A percentile compares a stretch with the other conserved stretches of the same genome.
phyloP scores from a whole-genome alignment of 2,797 vertebrate genomes.

The Semaprochilodus insignis region DNA sequence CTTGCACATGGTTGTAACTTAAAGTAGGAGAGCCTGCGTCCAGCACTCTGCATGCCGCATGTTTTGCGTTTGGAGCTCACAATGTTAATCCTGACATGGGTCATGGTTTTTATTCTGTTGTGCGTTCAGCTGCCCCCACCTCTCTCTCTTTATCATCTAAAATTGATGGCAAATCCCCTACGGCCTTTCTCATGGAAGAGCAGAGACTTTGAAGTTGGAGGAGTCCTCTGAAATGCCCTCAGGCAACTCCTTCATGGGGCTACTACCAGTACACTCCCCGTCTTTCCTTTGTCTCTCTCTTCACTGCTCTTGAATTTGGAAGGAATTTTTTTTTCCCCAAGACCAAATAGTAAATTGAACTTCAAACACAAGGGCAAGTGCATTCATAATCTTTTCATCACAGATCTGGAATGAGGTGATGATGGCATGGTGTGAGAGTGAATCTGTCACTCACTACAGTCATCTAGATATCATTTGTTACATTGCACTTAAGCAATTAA shows the following conservation, averaged over 20 bases:
- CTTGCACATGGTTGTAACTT: background rate
- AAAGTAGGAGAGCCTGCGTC: background rate
- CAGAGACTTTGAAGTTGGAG: constrained; percentile 76
- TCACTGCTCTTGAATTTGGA: constrained; percentile 47
- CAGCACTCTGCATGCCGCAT: constrained; percentile 19
- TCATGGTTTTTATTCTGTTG: constrained; percentile 66
- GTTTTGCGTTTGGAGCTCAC: constrained; percentile 33
- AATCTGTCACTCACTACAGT: too few species aligned
- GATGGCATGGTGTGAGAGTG: background rate
- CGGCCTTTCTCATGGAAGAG: constrained; percentile 69
- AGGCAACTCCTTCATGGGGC: constrained; percentile 70
- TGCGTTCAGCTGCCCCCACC: constrained; percentile 54
- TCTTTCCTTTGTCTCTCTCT: constrained; percentile 34
- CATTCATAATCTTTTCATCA: constrained; percentile 25
- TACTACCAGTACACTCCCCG: constrained; percentile 34
- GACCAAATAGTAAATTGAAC: constrained; percentile 49
- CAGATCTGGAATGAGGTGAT: constrained; percentile 1
- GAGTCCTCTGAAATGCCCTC: constrained; percentile 72
- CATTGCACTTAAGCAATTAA: background rate
- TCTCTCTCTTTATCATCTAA: constrained; percentile 73
- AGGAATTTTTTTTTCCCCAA: constrained; percentile 28
- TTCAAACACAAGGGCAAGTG: constrained; percentile 45
- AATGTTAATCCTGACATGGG: constrained; percentile 54
- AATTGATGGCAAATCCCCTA: constrained; percentile 72
- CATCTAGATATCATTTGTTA: background rate